Evolutionary conservation across 2,113 vertebrate species (phyloP).

Genomic region (Tragelaphus strepsiceros): DNA sequence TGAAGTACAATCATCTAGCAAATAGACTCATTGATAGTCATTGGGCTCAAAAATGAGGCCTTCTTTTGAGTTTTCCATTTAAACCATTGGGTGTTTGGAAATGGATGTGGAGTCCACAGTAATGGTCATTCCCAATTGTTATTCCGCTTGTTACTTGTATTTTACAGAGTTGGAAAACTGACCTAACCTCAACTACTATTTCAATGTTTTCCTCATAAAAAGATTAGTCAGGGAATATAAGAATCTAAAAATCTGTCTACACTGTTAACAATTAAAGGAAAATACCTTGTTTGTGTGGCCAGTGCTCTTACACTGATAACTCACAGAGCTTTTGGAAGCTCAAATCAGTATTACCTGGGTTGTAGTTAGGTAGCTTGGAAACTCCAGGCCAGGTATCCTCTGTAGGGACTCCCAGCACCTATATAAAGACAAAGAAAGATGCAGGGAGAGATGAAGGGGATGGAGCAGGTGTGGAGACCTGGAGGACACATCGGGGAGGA

Average conservation of each 20-base stretch:
- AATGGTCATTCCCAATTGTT: neutral
- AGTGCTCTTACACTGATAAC: neutral
- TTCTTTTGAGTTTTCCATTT: neutral
- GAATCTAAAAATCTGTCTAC: neutral
- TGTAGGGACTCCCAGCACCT: slow-evolving; percentile 88
- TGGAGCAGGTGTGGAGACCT: neutral
- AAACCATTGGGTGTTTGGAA: neutral
- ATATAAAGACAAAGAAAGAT: slow-evolving; percentile 52
- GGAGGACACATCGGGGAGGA: neutral
- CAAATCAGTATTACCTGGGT: slow-evolving; percentile 80
- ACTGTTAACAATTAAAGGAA: neutral
- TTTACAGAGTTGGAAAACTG: neutral
- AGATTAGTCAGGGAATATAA: neutral
- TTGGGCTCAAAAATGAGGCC: neutral
- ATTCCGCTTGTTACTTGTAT: neutral
- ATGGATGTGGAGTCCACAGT: neutral
- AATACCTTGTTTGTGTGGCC: neutral
- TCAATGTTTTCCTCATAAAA: neutral
- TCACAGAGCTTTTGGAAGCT: neutral
- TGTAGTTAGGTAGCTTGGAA: slow-evolving; percentile 86
- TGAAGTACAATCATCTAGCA: neutral
- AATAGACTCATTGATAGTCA: neutral
- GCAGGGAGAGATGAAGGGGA: neutral
- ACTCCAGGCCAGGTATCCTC: slow-evolving; percentile 91
- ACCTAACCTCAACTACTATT: neutral